Evolutionary conservation across 1,140 invertebrate genomes (phyloP).

Genomic region (Trinorchestia longiramus): DNA sequence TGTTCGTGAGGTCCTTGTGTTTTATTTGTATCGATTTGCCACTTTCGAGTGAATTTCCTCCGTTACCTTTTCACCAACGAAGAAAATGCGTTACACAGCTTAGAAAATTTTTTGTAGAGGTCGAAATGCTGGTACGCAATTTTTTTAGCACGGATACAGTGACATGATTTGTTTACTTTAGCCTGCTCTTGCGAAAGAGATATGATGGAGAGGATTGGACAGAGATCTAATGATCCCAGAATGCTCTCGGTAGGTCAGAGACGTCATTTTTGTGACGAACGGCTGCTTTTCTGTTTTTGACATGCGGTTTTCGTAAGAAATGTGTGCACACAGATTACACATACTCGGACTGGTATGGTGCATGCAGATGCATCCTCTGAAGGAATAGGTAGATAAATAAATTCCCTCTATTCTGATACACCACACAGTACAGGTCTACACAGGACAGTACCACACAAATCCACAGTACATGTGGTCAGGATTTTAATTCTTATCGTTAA

Average conservation of each 20-base stretch:
- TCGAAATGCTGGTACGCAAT: neutral
- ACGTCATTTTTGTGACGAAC: too few relatives aligned
- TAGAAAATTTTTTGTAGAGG: neutral
- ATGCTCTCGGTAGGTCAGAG: neutral
- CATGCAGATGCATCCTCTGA: too few relatives aligned
- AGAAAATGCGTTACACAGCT: neutral
- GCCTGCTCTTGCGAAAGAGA: neutral
- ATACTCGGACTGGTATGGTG: too few relatives aligned
- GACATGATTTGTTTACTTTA: neutral
- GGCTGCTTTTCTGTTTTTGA: too few relatives aligned
- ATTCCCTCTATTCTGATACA: too few relatives aligned
- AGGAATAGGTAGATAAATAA: too few relatives aligned
- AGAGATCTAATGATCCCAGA: neutral
- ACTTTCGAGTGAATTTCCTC: neutral
- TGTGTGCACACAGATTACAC: too few relatives aligned
- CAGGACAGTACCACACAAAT: too few relatives aligned
- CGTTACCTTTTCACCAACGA: neutral
- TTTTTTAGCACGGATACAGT: neutral
- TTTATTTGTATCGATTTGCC: neutral
- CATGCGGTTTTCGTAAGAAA: too few relatives aligned
- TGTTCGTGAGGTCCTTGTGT: neutral
- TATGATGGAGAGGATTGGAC: neutral
- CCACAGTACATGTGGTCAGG: too few relatives aligned
- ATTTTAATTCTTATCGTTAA: too few relatives aligned
- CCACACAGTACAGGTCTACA: too few relatives aligned